These are phyloP conservation scores for Mungos mungo DNA, from an alignment of 2,113 vertebrate species.

Conservation along the genomic window DNA sequence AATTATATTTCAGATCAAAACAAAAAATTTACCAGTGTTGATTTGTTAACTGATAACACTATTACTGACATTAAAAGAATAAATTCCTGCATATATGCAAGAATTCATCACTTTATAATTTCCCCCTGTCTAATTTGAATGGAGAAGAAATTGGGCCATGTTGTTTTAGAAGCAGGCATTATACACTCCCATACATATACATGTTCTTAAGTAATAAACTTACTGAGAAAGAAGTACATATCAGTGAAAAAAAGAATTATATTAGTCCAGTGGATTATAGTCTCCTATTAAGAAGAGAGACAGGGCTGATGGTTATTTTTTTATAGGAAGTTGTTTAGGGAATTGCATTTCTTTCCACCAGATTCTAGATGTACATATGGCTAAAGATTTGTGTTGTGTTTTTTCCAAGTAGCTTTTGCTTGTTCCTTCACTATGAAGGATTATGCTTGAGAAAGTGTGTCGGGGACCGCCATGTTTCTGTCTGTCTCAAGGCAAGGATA, in stretches of 20 bases:
- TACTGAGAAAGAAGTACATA: neutral
- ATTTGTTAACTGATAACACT: neutral
- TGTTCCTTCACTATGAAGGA: neutral
- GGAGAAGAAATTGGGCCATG: neutral
- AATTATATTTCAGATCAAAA: neutral
- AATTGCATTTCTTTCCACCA: neutral
- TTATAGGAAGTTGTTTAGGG: neutral
- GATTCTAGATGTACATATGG: neutral
- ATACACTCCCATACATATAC: neutral
- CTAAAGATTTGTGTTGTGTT: neutral
- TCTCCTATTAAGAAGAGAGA: neutral
- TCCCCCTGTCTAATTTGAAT: neutral
- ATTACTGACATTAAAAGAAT: neutral
- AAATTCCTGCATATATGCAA: neutral
- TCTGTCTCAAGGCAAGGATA: too few species aligned
- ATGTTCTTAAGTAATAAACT: neutral
- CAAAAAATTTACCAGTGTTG: neutral
- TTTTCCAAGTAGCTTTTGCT: neutral
- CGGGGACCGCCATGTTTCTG: too few species aligned
- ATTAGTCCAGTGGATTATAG: neutral
- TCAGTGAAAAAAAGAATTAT: neutral
- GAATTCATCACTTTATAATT: neutral
- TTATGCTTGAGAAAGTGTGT: neutral
- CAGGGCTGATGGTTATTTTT: neutral
- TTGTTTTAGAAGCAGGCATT: neutral